Evolutionary conservation across 2,888 invertebrate genomes (phyloP), one percentile per base, ranked within the genome.

Genomic region (Thereva unica): DNA sequence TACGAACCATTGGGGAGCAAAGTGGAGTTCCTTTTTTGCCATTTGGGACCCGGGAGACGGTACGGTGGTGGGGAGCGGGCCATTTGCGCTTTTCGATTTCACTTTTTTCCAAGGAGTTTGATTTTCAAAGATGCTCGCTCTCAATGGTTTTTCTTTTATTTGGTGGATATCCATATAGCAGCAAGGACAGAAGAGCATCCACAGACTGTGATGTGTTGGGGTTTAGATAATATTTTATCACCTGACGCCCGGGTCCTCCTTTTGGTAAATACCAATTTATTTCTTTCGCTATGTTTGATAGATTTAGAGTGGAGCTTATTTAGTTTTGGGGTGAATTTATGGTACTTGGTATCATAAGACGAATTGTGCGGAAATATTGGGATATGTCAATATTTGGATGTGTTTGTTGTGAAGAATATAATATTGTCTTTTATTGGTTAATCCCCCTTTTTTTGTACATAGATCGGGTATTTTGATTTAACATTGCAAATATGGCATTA

Each of bases 161-260:
- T 12, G 10, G 37, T 37, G 47, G 34, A 52, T 47, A 45, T 37
- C 4, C 23, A 38, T 7, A 47, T 47, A n/a, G 10, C 23, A 59
- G 41, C 38, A 38, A 5, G 38, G 53, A 54, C 5, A 42, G 23
- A 34, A 45, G 52, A 42, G 37, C 55, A 23, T 23, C 23, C 23
- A 23, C 23, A 23, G 23, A 23, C 23, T 23, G 23, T 23, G 23
- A 63, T 61, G 56, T 68, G 61, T 41, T 8, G 42, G 52, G 40
- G 37, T 41, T 35, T 12, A 63, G 68, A 68, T 68, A 66, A 63
- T 68, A 54, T 61, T 68, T 56, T 66, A 66, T 66, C 68, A 68
- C 56, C 68, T 68, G 68, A 63, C 65, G 40, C 49, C 65, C 45
- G 45, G 54, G 23, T 23, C 23, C 59, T 52, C 41, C 37, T n/a